A percentile compares a stretch with the other conserved stretches of the same genome.
Conservation (phyloP, 2,113 vertebrate genomes). For the Vidua chalybeata region DNA sequence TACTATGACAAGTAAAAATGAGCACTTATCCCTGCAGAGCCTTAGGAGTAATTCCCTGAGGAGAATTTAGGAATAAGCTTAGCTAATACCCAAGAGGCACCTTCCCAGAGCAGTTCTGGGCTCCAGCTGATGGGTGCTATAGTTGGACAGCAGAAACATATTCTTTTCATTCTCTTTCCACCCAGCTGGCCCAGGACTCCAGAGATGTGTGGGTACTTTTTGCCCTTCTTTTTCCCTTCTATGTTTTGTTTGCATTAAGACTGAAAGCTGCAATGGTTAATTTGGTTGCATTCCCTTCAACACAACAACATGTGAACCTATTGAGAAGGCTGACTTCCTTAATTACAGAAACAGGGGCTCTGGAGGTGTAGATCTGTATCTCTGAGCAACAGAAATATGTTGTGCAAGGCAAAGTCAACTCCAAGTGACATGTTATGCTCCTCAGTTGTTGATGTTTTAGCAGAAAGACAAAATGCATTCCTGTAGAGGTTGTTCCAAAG, state of each 20-base stretch:
- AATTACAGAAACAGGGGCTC: background rate
- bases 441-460: background rate
- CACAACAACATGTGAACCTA: background rate
- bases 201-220: background rate
- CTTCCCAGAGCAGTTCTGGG: background rate
- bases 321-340: background rate
- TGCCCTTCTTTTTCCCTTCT: background rate
- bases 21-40: background rate
- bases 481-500: background rate
- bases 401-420: background rate
- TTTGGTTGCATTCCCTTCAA: background rate
- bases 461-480: background rate
- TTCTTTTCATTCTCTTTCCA: background rate
- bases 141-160: background rate
- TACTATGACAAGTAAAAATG: background rate
- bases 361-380: background rate
- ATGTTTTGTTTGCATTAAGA: background rate
- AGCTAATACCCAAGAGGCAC: background rate
- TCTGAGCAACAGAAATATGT: background rate
- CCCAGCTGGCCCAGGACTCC: background rate
- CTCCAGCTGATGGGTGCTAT: background rate
- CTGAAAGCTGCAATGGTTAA: background rate
- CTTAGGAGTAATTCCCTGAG: background rate
- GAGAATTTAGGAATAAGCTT: background rate
- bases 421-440: background rate